Conservation (phyloP, 2,797 vertebrate genomes). For the Neosalanx taihuensis region DNA sequence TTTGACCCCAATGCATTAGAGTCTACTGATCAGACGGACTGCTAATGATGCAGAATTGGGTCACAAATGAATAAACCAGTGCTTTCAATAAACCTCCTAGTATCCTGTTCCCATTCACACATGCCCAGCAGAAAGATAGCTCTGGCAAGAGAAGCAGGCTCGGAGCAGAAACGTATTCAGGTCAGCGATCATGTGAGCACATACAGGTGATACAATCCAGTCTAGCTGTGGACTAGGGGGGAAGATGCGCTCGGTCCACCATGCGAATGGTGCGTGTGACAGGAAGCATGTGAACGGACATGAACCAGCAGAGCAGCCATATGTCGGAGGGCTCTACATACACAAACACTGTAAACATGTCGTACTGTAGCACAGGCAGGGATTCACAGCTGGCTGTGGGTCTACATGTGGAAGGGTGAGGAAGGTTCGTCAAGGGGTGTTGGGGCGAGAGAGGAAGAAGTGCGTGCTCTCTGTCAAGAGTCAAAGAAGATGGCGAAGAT, state of each 20-base stretch:
- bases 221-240: not conserved
- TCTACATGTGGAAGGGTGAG: not conserved
- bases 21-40: too few relatives aligned
- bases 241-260: not conserved
- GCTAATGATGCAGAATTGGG: too few relatives aligned
- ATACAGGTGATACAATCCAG: too few relatives aligned
- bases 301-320: not conserved
- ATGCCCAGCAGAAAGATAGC: constrained; percentile 2
- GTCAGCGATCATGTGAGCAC: not conserved
- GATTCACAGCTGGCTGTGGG: not conserved
- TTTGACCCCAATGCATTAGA: too few relatives aligned
- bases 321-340: not conserved
- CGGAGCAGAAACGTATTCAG: not conserved
- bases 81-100: not conserved
- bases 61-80: too few relatives aligned
- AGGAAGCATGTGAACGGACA: not conserved
- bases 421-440: not conserved
- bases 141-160: not conserved
- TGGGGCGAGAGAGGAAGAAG: not conserved
- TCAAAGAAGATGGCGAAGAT: not conserved
- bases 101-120: not conserved
- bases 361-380: not conserved
- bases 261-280: not conserved
- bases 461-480: not conserved
- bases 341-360: not conserved